Percentiles rank a stretch among this genome's conserved stretches.
These are phyloP conservation scores for Sebastes dallii DNA, from an alignment of 2,797 vertebrate species.

Conservation along the genomic window DNA sequence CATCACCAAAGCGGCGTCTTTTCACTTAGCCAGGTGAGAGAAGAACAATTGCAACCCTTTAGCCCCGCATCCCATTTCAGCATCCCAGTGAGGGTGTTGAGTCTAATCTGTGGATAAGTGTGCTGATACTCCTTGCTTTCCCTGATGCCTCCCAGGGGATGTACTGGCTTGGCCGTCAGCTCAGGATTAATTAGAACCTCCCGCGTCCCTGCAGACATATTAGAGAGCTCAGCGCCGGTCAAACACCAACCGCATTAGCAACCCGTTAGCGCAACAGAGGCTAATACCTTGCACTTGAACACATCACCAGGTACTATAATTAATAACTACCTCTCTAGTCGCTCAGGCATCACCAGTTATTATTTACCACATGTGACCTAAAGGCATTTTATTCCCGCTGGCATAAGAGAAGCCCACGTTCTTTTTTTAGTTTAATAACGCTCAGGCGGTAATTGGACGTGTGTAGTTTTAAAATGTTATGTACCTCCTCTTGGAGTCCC, in stretches of 20 bases:
- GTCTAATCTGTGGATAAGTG: slow-evolving; percentile 79
- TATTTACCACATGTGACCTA: slow-evolving; percentile 55
- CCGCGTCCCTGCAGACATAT: slow-evolving; percentile 79
- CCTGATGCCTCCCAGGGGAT: slow-evolving; percentile 71
- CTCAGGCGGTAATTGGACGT: not conserved
- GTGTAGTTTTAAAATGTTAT: slow-evolving; percentile 5
- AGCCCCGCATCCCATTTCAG: slow-evolving; percentile 51
- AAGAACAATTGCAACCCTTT: slow-evolving; percentile 46
- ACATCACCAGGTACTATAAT: slow-evolving; percentile 71
- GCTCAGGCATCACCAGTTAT: slow-evolving; percentile 36
- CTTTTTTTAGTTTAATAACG: not conserved
- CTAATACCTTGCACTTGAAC: slow-evolving; percentile 70
- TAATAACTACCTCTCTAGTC: slow-evolving; percentile 65
- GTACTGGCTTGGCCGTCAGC: slow-evolving; percentile 74
- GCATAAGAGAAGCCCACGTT: not conserved
- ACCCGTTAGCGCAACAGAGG: slow-evolving; percentile 70
- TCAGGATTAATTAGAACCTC: slow-evolving; percentile 85
- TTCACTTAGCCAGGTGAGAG: slow-evolving; percentile 36
- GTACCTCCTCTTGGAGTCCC: not conserved
- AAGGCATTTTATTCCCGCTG: slow-evolving; percentile 51
- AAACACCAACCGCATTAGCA: slow-evolving; percentile 80
- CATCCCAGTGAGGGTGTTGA: slow-evolving; percentile 64
- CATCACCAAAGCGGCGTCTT: not conserved
- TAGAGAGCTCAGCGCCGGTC: slow-evolving; percentile 83
- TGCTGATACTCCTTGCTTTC: slow-evolving; percentile 68